Percentiles rank a stretch among this genome's conserved stretches.
Evolutionary conservation across 2,113 vertebrate genomes (phyloP).

Genomic region (Sisor rabdophorus): DNA sequence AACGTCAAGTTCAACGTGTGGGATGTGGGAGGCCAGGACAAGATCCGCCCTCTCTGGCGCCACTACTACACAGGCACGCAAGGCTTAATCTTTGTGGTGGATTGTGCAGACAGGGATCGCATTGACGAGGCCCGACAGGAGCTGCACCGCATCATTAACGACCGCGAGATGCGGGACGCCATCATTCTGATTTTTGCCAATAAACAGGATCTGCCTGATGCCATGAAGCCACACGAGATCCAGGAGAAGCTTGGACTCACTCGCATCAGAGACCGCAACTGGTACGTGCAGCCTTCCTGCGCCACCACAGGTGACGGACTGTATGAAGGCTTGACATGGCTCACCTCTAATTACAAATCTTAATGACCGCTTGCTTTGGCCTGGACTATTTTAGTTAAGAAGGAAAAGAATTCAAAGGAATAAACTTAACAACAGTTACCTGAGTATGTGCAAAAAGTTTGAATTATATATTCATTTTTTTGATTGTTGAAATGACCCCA

Average conservation of each 20-base stretch:
- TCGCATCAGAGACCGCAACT: constrained; percentile 99
- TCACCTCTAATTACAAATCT: constrained; percentile 99
- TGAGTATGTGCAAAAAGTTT: constrained; percentile 68
- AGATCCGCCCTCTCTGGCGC: constrained; percentile 97
- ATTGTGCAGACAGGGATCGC: constrained; percentile 97
- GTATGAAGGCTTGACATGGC: constrained; percentile 98
- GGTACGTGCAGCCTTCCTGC: constrained; percentile 99
- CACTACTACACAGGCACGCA: constrained; percentile 99
- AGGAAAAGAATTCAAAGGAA: constrained; percentile 66
- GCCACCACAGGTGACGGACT: constrained; percentile 97
- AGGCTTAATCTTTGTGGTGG: constrained; percentile 97
- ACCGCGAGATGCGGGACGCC: constrained; percentile 98
- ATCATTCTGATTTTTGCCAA: constrained; percentile 99
- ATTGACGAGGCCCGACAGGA: constrained; percentile 97
- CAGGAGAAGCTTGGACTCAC: constrained; percentile 99
- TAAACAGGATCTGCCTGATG: constrained; percentile 98
- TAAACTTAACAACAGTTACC: constrained; percentile 74
- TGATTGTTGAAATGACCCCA: constrained; percentile 44
- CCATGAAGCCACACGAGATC: constrained; percentile 99
- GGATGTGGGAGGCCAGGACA: constrained; percentile 98
- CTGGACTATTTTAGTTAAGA: constrained; percentile 72
- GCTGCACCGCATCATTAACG: constrained; percentile 97
- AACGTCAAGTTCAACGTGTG: constrained; percentile 99
- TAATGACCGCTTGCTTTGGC: constrained; percentile 78
- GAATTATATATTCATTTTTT: constrained; percentile 72